These are phyloP conservation scores for Acholoe squamosa DNA, from an alignment of 2,888 invertebrate genomes.

Conservation along the genomic window DNA sequence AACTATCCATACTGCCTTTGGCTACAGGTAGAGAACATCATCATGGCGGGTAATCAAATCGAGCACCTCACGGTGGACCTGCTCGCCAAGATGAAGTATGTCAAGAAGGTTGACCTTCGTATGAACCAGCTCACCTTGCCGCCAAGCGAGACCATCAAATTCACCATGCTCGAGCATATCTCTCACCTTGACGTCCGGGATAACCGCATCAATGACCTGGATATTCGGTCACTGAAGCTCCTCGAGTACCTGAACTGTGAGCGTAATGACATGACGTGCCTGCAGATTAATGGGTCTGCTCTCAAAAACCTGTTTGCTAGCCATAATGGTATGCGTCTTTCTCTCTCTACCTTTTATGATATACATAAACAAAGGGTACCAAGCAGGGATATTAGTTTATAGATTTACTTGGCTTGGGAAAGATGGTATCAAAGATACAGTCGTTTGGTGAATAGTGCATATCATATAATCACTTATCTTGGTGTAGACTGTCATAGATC, in stretches of 20 bases:
- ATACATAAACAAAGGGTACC: no score
- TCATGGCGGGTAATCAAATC: constrained; percentile 83
- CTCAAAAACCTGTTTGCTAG: constrained; percentile 83
- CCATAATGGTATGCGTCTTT: constrained; percentile 80
- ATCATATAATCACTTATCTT: no score
- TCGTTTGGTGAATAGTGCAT: no score
- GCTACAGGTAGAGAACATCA: constrained; percentile 73
- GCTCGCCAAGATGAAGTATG: constrained; percentile 79
- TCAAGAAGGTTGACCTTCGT: constrained; percentile 82
- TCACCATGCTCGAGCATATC: constrained; percentile 80
- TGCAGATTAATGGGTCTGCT: constrained; percentile 83
- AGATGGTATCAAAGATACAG: no score
- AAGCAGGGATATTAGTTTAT: no score
- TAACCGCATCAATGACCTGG: constrained; percentile 82
- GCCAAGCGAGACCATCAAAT: constrained; percentile 80
- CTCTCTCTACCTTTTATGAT: neutral
- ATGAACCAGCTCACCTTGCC: constrained; percentile 81
- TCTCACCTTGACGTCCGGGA: constrained; percentile 84
- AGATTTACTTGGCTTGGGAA: no score
- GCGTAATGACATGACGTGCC: constrained; percentile 80
- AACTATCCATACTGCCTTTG: no score
- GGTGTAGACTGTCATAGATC: no score
- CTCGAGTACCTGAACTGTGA: constrained; percentile 84
- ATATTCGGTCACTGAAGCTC: constrained; percentile 81
- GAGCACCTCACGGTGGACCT: constrained; percentile 80